Conservation (phyloP, 2,113 vertebrate species). For the Myanophis thanlyinensis region DNA sequence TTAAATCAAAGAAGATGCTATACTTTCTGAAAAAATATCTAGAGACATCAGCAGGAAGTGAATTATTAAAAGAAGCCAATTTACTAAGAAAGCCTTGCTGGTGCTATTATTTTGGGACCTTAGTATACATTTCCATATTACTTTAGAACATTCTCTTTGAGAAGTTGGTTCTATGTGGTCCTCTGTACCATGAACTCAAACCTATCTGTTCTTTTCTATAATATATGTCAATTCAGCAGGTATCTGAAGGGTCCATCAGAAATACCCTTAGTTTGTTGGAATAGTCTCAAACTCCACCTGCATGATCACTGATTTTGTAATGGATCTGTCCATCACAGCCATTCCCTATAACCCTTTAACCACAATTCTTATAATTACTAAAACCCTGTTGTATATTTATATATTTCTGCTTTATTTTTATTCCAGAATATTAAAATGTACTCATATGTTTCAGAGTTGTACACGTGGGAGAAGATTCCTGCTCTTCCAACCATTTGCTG, state of each 20-base stretch:
- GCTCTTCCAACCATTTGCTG: background rate
- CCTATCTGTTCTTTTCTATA: background rate
- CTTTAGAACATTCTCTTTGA: background rate
- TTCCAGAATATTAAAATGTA: background rate
- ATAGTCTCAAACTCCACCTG: background rate
- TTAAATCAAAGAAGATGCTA: background rate
- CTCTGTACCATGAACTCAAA: background rate
- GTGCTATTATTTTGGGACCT: conserved; percentile 27
- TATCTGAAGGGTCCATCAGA: background rate
- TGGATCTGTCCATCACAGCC: background rate
- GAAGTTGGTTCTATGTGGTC: background rate
- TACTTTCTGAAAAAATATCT: conserved; percentile 14
- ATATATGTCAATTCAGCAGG: background rate
- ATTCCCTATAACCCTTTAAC: background rate
- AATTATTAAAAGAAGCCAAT: background rate
- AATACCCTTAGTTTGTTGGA: background rate
- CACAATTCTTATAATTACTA: background rate
- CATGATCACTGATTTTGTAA: background rate
- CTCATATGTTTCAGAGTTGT: background rate
- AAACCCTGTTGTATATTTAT: background rate
- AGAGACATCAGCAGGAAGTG: background rate
- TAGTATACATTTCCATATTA: background rate
- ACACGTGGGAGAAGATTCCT: background rate
- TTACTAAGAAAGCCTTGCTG: background rate
- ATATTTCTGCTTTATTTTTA: background rate